A percentile compares a stretch with the other conserved stretches of the same genome.
These are phyloP conservation scores for Heliconius melpomene DNA, from an alignment of 1,140 invertebrate species.

Conservation along the genomic window DNA sequence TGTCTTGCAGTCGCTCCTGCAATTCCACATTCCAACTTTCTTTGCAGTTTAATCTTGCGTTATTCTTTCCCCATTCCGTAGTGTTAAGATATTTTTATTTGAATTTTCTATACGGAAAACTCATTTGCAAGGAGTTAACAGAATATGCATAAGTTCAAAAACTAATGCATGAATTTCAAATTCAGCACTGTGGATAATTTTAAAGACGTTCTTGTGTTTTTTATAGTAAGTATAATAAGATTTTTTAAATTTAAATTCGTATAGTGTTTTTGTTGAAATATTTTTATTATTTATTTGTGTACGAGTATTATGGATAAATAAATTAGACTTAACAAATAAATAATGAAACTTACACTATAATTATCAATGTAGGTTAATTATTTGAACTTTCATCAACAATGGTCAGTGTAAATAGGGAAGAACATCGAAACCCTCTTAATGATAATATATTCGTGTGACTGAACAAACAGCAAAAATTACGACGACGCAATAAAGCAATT, in stretches of 20 bases:
- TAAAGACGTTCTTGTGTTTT: not conserved
- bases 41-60: conserved; percentile 23
- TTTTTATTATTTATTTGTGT: no score
- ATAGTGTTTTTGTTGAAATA: no score
- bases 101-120: not conserved
- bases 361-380: not conserved
- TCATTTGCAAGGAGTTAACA: conserved; percentile 10
- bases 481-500: conserved; percentile 22
- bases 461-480: conserved; percentile 28
- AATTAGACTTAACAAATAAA: no score
- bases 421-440: conserved; percentile 35
- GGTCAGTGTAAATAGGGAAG: conserved; percentile 8
- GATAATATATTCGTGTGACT: conserved; percentile 16
- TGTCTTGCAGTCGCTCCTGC: conserved; percentile 21
- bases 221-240: not conserved
- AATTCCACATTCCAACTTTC: conserved; percentile 21
- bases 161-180: conserved; percentile 7
- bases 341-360: no score
- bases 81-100: conserved; percentile 20
- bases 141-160: conserved; percentile 15
- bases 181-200: not conserved
- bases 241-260: not conserved
- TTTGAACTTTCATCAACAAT: conserved; percentile 11
- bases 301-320: no score
- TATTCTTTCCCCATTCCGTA: conserved; percentile 20